Conservation (phyloP, 2,797 vertebrate genomes). For the Clamator glandarius region DNA sequence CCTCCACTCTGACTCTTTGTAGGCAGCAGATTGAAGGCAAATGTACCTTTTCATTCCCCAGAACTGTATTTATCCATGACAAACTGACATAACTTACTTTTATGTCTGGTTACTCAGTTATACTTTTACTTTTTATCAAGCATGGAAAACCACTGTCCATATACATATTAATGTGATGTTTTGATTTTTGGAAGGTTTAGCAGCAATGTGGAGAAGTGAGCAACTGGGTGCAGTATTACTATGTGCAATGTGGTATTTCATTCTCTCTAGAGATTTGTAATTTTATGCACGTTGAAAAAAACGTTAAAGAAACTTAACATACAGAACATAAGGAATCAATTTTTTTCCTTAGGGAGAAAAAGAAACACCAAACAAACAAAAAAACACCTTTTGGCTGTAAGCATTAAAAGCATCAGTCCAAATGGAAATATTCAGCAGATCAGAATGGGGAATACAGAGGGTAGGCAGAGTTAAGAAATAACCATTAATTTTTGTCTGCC, state of each 20-base stretch:
- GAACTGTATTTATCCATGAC: background rate
- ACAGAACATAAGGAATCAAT: slow-evolving; percentile 74
- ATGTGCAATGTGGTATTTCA: slow-evolving; percentile 66
- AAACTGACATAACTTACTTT: slow-evolving; percentile 14
- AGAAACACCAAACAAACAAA: background rate
- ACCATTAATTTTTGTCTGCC: background rate
- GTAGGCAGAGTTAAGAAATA: background rate
- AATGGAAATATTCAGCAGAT: background rate
- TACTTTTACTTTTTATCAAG: slow-evolving; percentile 14
- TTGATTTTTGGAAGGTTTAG: slow-evolving; percentile 28
- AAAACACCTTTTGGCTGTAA: slow-evolving; percentile 63
- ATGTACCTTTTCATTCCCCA: background rate
- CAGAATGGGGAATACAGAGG: background rate
- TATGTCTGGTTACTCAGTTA: background rate
- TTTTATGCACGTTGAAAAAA: slow-evolving; percentile 70
- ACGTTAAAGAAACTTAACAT: slow-evolving; percentile 52
- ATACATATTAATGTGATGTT: slow-evolving; percentile 26
- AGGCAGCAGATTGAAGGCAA: background rate
- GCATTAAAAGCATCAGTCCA: background rate
- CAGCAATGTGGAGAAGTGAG: background rate
- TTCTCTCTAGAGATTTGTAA: slow-evolving; percentile 70
- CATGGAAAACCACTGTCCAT: background rate
- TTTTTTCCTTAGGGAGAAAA: slow-evolving; percentile 42
- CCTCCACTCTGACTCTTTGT: background rate
- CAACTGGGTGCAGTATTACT: background rate